phyloP scores from a whole-genome alignment of 2,888 invertebrate genomes.

The Sesamia inferens region DNA sequence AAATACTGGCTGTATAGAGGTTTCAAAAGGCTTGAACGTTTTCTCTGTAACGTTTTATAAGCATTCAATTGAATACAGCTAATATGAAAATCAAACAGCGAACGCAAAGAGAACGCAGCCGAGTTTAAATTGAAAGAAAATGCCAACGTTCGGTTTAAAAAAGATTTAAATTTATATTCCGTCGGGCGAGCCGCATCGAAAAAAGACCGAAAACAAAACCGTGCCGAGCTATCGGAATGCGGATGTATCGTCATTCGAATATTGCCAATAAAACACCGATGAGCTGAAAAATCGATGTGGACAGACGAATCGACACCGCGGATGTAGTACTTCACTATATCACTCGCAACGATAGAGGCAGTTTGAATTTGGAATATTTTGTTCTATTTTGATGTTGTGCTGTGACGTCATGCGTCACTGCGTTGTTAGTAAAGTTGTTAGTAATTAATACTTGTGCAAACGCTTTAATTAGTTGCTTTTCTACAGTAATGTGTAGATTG shows the following conservation, averaged over 20 bases:
- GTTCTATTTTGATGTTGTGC: slow-evolving; percentile 43
- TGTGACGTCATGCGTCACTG: slow-evolving; percentile 32
- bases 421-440: slow-evolving; percentile 21
- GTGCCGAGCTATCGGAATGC: slow-evolving; percentile 69
- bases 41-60: neutral
- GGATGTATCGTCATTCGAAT: slow-evolving; percentile 83
- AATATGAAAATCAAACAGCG: neutral
- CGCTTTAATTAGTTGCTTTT: neutral
- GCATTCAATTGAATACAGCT: neutral
- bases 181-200: slow-evolving; percentile 42
- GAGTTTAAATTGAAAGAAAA: slow-evolving; percentile 38
- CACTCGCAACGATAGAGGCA: slow-evolving; percentile 51
- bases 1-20: slow-evolving; percentile 8
- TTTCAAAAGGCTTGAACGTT: neutral
- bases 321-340: slow-evolving; percentile 60
- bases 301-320: slow-evolving; percentile 80
- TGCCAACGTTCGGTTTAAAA: slow-evolving; percentile 37
- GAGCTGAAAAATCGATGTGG: slow-evolving; percentile 90
- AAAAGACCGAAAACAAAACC: slow-evolving; percentile 68
- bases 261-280: slow-evolving; percentile 89
- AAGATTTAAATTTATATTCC: slow-evolving; percentile 50
- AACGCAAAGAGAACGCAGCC: neutral
- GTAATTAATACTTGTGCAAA: slow-evolving; percentile 25
- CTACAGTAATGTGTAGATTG: neutral
- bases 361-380: slow-evolving; percentile 60